Percentiles rank a stretch among this genome's conserved stretches.
phyloP scores from a whole-genome alignment of 2,797 vertebrate species.

The Pseudochirops cupreus region DNA sequence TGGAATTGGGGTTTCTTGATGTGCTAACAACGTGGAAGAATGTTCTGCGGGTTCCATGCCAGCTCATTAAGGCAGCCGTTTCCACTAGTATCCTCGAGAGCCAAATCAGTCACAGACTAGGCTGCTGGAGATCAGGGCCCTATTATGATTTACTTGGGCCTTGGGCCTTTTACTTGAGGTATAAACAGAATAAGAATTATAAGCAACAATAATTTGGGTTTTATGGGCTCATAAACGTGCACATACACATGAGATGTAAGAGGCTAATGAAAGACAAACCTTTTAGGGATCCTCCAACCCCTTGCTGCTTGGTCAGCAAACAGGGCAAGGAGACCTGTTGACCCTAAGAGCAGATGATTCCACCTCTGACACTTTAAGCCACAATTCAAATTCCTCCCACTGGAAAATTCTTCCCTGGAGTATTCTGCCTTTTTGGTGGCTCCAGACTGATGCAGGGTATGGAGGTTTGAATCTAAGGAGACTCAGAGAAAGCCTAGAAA shows the following conservation, averaged over 20 bases:
- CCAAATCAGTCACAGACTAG: conserved; percentile 55
- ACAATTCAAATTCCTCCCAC: background rate
- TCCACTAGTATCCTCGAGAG: conserved; percentile 31
- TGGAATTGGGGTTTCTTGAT: conserved; percentile 5
- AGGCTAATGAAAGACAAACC: conserved; percentile 61
- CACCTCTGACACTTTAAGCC: background rate
- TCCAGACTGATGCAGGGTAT: background rate
- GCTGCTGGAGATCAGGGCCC: conserved; percentile 56
- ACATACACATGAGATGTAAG: conserved; percentile 72
- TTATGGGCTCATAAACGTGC: conserved; percentile 78
- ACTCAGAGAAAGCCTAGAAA: background rate
- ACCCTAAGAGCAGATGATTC: background rate
- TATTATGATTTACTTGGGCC: conserved; percentile 73
- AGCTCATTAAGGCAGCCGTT: conserved; percentile 47
- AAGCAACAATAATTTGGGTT: conserved; percentile 78
- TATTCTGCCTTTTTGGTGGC: background rate
- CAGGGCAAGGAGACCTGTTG: background rate
- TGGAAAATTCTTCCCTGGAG: background rate
- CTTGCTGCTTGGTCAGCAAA: background rate
- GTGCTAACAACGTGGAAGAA: conserved; percentile 10
- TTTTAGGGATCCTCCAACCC: conserved; percentile 40
- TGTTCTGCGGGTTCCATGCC: conserved; percentile 29
- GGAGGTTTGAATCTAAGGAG: background rate
- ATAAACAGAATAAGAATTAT: conserved; percentile 76
- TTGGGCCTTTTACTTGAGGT: conserved; percentile 62